A percentile compares a stretch with the other conserved stretches of the same genome.
These are phyloP conservation scores for Anableps anableps DNA, from an alignment of 2,797 vertebrate genomes.

Conservation along the genomic window DNA sequence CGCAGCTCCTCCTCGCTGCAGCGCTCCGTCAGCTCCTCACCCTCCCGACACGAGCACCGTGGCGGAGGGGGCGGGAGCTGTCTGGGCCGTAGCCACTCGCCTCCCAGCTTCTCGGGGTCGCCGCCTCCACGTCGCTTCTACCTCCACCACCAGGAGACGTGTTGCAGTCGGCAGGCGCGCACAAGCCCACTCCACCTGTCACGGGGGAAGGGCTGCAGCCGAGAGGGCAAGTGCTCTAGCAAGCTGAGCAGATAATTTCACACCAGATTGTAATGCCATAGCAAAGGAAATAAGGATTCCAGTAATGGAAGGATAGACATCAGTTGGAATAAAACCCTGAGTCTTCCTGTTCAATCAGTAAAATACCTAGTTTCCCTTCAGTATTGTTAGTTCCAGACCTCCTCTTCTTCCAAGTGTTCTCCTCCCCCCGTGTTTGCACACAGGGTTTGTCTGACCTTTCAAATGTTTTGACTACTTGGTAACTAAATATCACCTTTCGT, in stretches of 20 bases:
- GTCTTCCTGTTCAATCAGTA: conserved; percentile 48
- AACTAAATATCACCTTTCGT: background rate
- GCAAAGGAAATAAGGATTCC: conserved; percentile 45
- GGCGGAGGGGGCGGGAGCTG: conserved; percentile 77
- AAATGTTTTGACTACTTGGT: conserved; percentile 6
- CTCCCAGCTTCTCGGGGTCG: conserved; percentile 94
- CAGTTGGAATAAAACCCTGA: conserved; percentile 33
- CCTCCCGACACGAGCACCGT: conserved; percentile 90
- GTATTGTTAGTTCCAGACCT: conserved; percentile 22
- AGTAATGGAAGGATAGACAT: conserved; percentile 21
- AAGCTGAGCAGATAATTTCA: conserved; percentile 97
- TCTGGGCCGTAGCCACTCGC: conserved; percentile 92
- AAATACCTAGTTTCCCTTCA: conserved; percentile 8
- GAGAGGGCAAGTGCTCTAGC: conserved; percentile 91
- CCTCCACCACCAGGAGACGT: conserved; percentile 91
- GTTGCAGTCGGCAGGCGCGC: conserved; percentile 89
- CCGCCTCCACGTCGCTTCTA: conserved; percentile 92
- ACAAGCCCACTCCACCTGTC: conserved; percentile 84
- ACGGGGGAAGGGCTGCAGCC: conserved; percentile 79
- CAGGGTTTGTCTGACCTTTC: conserved; percentile 28
- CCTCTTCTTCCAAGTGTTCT: conserved; percentile 19
- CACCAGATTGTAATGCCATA: background rate
- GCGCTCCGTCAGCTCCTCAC: conserved; percentile 95
- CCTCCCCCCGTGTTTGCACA: conserved; percentile 29
- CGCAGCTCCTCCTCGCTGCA: conserved; percentile 94